Percentiles rank a stretch among this genome's conserved stretches.
These are phyloP conservation scores for Burhinus oedicnemus DNA, from an alignment of 2,113 vertebrate genomes.

Conservation along the genomic window DNA sequence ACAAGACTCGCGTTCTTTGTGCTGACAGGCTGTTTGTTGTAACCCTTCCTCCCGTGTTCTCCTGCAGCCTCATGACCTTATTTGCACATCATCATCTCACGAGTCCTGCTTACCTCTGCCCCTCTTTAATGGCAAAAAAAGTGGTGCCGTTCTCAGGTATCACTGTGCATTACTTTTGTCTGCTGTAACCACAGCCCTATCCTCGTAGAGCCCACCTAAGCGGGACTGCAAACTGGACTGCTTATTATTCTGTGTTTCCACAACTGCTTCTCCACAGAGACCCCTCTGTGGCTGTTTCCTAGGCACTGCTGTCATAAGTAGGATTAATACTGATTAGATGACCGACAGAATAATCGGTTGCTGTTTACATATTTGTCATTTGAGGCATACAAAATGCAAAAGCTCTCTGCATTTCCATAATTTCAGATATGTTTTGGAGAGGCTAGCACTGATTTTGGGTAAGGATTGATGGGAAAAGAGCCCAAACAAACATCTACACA, in stretches of 20 bases:
- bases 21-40: background rate
- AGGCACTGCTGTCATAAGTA: background rate
- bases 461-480: background rate
- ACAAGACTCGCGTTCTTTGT: background rate
- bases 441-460: background rate
- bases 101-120: background rate
- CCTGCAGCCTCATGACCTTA: background rate
- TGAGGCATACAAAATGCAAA: background rate
- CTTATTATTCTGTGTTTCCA: background rate
- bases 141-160: background rate
- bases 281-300: background rate
- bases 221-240: background rate
- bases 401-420: background rate
- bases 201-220: background rate
- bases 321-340: background rate
- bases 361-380: background rate
- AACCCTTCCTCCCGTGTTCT: background rate
- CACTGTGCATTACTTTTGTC: background rate
- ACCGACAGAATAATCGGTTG: background rate
- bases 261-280: background rate
- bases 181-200: background rate
- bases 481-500: background rate
- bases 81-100: background rate
- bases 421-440: background rate
- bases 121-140: background rate